Conservation (phyloP, 2,888 invertebrate genomes). For the Macropis europaea region DNA sequence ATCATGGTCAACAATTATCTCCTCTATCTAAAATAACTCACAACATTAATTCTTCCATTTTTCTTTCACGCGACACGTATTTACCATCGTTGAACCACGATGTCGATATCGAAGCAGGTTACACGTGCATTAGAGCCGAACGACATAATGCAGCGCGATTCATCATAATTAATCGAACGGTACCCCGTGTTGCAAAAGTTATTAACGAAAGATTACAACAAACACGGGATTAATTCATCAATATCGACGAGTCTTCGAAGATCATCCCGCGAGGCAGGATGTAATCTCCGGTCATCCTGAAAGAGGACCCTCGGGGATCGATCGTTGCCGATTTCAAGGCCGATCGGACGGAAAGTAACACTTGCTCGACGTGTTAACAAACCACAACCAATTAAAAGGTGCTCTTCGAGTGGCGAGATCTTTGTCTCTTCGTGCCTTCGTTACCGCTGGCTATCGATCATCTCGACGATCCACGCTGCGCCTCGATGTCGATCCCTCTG, state of each 20-base stretch:
- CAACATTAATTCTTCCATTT: too few relatives aligned
- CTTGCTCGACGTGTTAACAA: slow-evolving; percentile 43
- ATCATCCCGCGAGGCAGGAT: not conserved
- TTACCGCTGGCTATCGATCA: slow-evolving; percentile 23
- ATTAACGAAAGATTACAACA: not conserved
- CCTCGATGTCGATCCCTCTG: slow-evolving; percentile 9
- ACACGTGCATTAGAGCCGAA: too few relatives aligned
- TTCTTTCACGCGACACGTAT: too few relatives aligned
- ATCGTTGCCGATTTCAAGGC: slow-evolving; percentile 10
- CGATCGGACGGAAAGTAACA: slow-evolving; percentile 26
- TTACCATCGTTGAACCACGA: too few relatives aligned
- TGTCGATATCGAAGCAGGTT: too few relatives aligned
- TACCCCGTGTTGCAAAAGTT: not conserved
- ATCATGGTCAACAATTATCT: too few relatives aligned
- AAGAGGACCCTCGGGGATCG: slow-evolving; percentile 8
- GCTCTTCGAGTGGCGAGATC: not conserved
- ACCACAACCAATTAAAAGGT: slow-evolving; percentile 42
- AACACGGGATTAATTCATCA: not conserved
- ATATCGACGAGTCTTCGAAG: not conserved
- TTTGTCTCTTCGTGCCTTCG: not conserved
- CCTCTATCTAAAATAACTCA: too few relatives aligned
- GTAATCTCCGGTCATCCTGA: not conserved
- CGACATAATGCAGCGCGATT: not conserved
- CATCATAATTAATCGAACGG: not conserved
- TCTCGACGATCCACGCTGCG: not conserved